Conservation (phyloP, 2,888 invertebrate species). For the Lithophane socia region DNA sequence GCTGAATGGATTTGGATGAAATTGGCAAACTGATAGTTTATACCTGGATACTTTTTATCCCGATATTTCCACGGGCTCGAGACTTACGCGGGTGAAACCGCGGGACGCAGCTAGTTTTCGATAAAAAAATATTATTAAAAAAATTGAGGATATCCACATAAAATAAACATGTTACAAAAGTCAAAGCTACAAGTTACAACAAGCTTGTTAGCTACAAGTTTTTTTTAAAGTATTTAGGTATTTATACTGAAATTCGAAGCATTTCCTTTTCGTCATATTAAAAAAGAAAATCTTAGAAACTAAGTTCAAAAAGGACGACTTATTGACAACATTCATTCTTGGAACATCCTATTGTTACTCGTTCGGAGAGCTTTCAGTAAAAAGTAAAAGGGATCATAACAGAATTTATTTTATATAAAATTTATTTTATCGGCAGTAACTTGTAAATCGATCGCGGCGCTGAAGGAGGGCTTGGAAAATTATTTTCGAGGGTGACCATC, state of each 20-base stretch:
- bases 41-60: too few relatives aligned
- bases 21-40: too few relatives aligned
- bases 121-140: neutral
- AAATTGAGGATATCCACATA: neutral
- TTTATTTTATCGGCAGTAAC: constrained; percentile 85
- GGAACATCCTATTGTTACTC: constrained; percentile 86
- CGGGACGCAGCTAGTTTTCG: too few relatives aligned
- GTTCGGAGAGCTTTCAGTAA: constrained; percentile 79
- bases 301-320: constrained; percentile 79
- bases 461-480: constrained; percentile 83
- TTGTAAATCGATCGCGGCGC: constrained; percentile 82
- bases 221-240: neutral
- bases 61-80: too few relatives aligned
- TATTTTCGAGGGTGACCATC: constrained; percentile 88
- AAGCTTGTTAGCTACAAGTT: too few relatives aligned
- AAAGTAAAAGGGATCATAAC: constrained; percentile 87
- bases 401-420: constrained; percentile 86
- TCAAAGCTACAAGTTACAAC: neutral
- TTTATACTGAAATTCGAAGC: constrained; percentile 9
- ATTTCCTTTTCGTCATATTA: constrained; percentile 42
- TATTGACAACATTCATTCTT: constrained; percentile 84
- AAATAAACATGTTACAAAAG: constrained; percentile 19
- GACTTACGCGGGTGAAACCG: too few relatives aligned
- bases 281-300: constrained; percentile 67
- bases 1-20: too few relatives aligned